Evolutionary conservation across 2,797 vertebrate species (phyloP), one percentile per base, ranked within the genome.

Genomic region (Myripristis murdjan): DNA sequence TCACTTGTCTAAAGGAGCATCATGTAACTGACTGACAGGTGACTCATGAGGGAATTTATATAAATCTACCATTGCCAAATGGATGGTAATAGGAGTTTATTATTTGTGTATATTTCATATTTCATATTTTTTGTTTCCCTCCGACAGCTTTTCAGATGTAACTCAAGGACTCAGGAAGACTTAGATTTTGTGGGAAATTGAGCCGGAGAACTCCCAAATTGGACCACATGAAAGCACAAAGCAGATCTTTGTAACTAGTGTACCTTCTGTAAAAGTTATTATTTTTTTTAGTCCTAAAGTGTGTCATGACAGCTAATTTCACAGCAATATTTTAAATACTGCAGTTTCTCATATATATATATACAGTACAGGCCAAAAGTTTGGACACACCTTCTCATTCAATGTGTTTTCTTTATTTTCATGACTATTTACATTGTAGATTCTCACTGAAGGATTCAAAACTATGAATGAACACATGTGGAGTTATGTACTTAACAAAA

Each of bases 221-320:
- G 67, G 73, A 51, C 61, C 57, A 78, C 62, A 77, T 78, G 65
- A 86, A 85, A 86, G 82, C 55, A 67, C 41, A 78, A 70, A 81
- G 53, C 52, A 68, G 54, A 70, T 78, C 70, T 80, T 59, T 83
- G 77, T 63, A 16, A 72, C 52, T 58, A 57, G 72, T 67, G 43
- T 76, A 79, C 60, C 28, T 56, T 70, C 20, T 63, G 43, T 69
- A 53, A 35, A 74, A 64, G 18, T 65, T 55, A 11, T 78, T 79
- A n/a, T n/a, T n/a, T n/a, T n/a, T 49, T n/a, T 52, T 73, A 65
- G 7, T 65, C 59, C 23, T 1, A 7, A 43, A 70, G 6, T 64
- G 35, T 64, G 24, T 57, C 8, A 61, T 76, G 58, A 62, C 52
- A 18, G 47, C 35, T 62, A 43, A 73, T 85, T 79, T 66, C 18